Evolutionary conservation across 1,140 invertebrate genomes (phyloP).

Genomic region (Panulirus ornatus): DNA sequence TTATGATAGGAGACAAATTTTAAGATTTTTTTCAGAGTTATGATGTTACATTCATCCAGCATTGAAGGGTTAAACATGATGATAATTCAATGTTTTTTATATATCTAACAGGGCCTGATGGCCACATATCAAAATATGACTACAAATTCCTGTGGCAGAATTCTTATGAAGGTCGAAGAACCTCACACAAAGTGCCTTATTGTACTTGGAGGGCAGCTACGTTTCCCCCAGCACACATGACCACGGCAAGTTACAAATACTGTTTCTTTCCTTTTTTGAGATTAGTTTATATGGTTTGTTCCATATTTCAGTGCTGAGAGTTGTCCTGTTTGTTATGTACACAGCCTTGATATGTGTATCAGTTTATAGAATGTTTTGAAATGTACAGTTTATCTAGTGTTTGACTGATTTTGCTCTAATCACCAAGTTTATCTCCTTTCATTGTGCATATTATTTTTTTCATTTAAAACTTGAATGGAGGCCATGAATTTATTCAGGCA

Average conservation of each 20-base stretch:
- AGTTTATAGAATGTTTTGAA: no score
- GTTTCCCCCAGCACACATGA: conserved; percentile 27
- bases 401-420: no score
- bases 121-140: conserved; percentile 46
- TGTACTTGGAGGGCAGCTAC: conserved; percentile 34
- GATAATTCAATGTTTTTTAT: neutral
- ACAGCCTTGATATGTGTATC: no score
- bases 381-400: no score
- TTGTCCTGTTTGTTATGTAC: no score
- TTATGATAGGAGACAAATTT: neutral
- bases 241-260: conserved; percentile 36
- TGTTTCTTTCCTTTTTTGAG: no score
- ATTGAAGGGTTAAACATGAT: neutral
- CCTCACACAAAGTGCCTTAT: conserved; percentile 20
- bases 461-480: no score
- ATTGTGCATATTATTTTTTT: no score
- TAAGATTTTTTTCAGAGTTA: neutral
- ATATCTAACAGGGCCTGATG: conserved; percentile 46
- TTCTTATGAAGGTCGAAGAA: conserved; percentile 31
- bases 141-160: conserved; percentile 66
- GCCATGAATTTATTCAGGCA: no score
- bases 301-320: no score
- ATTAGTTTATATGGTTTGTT: no score
- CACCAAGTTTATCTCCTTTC: no score
- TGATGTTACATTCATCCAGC: neutral